These are phyloP conservation scores for Hetaerina titia DNA, from an alignment of 2,888 invertebrate genomes.

Conservation along the genomic window DNA sequence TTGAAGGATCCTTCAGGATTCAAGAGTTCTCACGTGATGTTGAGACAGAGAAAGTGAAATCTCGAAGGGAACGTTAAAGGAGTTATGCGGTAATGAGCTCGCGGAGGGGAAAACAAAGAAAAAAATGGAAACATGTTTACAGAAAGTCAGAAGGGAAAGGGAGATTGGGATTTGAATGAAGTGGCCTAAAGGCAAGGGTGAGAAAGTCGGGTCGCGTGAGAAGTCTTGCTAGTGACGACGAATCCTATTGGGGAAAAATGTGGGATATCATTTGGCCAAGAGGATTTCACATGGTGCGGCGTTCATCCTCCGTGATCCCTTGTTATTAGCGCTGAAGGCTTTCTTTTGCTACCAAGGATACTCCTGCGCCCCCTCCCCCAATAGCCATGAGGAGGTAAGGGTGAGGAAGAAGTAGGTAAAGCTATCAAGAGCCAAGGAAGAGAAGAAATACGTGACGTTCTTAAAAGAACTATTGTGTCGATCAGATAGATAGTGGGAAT, in stretches of 20 bases:
- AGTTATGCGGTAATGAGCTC: not conserved
- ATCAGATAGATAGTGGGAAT: too few species aligned
- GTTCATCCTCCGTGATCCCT: not conserved
- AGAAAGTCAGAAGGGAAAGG: not conserved
- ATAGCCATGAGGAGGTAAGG: not conserved
- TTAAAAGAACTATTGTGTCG: too few species aligned
- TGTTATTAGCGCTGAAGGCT: not conserved
- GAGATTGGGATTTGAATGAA: not conserved
- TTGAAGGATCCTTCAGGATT: too few species aligned
- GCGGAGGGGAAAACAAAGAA: not conserved
- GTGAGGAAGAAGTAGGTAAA: not conserved
- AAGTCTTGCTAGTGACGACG: not conserved
- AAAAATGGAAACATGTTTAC: not conserved
- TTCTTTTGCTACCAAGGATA: not conserved
- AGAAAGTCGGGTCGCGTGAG: not conserved
- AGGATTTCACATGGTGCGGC: not conserved
- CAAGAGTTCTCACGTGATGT: too few species aligned
- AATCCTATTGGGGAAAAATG: constrained; percentile 7
- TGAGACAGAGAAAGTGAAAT: not conserved
- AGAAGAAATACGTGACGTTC: too few species aligned
- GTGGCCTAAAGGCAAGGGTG: not conserved
- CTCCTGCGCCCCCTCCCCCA: not conserved
- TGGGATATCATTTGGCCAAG: not conserved
- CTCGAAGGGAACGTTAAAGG: not conserved
- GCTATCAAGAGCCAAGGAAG: not conserved